Evolutionary conservation across 2,113 vertebrate genomes (phyloP).

Genomic region (Meriones unguiculatus): DNA sequence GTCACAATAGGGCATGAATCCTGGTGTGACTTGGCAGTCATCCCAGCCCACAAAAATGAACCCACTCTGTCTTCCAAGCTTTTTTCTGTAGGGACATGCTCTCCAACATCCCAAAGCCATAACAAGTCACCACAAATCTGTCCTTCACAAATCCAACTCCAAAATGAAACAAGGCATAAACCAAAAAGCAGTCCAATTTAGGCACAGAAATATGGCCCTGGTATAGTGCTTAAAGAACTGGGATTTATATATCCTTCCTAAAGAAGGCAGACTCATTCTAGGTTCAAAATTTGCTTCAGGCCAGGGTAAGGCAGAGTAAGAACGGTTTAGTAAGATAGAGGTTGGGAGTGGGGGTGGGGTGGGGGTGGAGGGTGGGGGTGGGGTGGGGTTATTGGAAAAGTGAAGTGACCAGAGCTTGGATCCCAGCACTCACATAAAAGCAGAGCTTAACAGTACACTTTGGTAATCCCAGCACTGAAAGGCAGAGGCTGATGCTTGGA

Average conservation of each 20-base stretch:
- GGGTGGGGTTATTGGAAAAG: background rate
- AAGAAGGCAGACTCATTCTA: background rate
- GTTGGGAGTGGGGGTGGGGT: too few relatives aligned
- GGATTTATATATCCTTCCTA: background rate
- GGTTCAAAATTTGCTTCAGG: background rate
- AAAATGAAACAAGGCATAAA: slow-evolving; percentile 34
- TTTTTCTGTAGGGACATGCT: slow-evolving; percentile 22
- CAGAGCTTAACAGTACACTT: background rate
- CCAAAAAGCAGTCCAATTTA: background rate
- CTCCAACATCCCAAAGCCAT: background rate
- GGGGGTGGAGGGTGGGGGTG: background rate
- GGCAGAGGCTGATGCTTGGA: background rate
- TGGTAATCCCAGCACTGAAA: background rate
- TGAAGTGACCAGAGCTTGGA: background rate
- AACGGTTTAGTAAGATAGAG: background rate
- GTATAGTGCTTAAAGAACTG: background rate
- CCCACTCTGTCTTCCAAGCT: background rate
- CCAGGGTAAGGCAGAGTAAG: background rate
- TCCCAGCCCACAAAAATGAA: background rate
- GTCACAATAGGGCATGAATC: background rate
- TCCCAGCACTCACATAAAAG: background rate
- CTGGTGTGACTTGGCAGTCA: slow-evolving; percentile 7
- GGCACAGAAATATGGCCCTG: background rate
- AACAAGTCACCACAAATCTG: slow-evolving; percentile 54
- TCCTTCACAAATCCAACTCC: slow-evolving; percentile 6